Conservation (phyloP, 2,797 vertebrate species). For the Coccyzus lansbergi region DNA sequence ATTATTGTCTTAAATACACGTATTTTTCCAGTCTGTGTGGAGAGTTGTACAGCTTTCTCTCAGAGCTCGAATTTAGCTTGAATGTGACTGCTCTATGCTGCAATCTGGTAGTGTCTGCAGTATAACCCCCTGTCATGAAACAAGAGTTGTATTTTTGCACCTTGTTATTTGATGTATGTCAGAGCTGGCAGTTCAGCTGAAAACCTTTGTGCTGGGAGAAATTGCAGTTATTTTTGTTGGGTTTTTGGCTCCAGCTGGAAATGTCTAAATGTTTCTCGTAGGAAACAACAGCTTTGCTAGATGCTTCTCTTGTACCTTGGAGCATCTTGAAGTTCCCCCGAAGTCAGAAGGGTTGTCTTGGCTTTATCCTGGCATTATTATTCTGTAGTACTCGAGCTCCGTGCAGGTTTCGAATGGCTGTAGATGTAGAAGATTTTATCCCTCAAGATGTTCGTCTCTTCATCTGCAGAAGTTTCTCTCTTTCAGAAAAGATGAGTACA, state of each 20-base stretch:
- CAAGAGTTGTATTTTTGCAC: neutral
- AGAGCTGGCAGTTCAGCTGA: neutral
- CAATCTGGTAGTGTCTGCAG: neutral
- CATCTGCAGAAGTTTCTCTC: slow-evolving; percentile 15
- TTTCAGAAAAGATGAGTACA: neutral
- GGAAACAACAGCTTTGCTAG: neutral
- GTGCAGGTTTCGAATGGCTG: neutral
- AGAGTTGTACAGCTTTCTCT: neutral
- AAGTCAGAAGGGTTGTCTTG: neutral
- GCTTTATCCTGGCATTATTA: neutral
- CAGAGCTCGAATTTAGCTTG: neutral
- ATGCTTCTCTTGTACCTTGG: neutral
- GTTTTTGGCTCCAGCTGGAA: neutral
- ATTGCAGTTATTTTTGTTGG: neutral
- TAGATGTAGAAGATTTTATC: neutral
- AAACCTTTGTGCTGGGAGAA: neutral
- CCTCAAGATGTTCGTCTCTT: neutral
- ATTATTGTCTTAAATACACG: neutral
- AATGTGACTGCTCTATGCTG: neutral
- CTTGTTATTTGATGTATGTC: neutral
- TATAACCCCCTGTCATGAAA: neutral
- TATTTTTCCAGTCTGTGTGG: neutral
- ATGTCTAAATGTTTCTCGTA: neutral
- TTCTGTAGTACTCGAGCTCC: neutral
- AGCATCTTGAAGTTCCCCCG: neutral